Conservation (phyloP, 2,113 vertebrate species). For the Mellivora capensis region DNA sequence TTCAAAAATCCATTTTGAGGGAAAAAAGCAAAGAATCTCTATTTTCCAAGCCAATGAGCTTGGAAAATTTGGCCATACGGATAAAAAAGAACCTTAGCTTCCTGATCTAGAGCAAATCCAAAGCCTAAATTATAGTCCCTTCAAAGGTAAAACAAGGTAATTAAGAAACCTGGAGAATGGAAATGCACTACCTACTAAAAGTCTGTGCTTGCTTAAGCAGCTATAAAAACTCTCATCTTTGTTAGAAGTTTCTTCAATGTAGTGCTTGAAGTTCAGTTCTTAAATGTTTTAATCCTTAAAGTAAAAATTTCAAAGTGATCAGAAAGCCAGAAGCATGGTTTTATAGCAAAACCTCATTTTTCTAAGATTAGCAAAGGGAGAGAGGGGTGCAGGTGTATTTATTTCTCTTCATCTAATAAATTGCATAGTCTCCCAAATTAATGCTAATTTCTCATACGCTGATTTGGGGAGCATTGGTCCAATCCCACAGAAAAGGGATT, state of each 20-base stretch:
- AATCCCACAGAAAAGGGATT: not conserved
- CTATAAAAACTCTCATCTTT: not conserved
- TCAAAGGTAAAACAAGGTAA: not conserved
- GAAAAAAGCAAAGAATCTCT: not conserved
- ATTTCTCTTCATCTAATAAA: not conserved
- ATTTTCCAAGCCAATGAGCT: not conserved
- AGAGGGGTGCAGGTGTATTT: not conserved
- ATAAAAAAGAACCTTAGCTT: not conserved
- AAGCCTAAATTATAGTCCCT: not conserved
- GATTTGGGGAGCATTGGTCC: not conserved
- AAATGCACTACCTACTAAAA: not conserved
- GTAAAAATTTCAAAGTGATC: not conserved
- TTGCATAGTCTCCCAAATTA: not conserved
- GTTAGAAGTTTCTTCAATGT: not conserved
- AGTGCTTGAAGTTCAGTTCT: not conserved
- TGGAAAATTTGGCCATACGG: not conserved
- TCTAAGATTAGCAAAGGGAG: not conserved
- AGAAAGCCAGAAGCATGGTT: not conserved
- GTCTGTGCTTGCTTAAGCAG: not conserved
- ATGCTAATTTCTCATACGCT: not conserved
- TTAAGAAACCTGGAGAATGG: not conserved
- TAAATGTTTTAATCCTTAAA: not conserved
- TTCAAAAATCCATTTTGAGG: not conserved
- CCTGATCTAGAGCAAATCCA: not conserved
- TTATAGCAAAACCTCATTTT: not conserved